Conservation (phyloP, 2,888 invertebrate genomes). For the Neuroscelio doddi region DNA sequence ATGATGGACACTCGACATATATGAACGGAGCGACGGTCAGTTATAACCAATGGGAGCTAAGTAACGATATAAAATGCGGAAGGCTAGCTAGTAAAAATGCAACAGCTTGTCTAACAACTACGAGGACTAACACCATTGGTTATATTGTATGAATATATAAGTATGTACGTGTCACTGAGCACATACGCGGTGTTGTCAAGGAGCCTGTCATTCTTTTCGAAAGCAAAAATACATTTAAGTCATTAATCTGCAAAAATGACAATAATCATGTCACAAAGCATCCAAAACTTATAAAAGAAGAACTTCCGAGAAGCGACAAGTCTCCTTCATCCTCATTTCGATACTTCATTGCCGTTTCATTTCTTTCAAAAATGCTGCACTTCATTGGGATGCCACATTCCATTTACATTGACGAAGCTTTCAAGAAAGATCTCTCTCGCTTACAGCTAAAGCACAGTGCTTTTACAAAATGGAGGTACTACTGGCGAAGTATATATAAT, state of each 20-base stretch:
- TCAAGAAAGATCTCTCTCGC: slow-evolving; percentile 56
- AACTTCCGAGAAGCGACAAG: slow-evolving; percentile 34
- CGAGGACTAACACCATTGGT: slow-evolving; percentile 69
- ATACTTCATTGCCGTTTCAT: slow-evolving; percentile 47
- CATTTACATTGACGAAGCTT: slow-evolving; percentile 72
- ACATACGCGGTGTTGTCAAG: slow-evolving; percentile 50
- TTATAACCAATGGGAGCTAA: slow-evolving; percentile 67
- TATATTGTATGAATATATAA: slow-evolving; percentile 54
- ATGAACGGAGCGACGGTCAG: slow-evolving; percentile 38
- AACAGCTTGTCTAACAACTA: slow-evolving; percentile 71
- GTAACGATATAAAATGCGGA: slow-evolving; percentile 67
- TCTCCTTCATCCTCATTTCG: slow-evolving; percentile 33
- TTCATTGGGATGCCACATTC: slow-evolving; percentile 71
- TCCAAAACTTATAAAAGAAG: no score
- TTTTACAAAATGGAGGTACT: slow-evolving; percentile 62
- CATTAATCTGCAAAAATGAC: no score
- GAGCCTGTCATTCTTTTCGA: slow-evolving; percentile 33
- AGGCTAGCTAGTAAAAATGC: slow-evolving; percentile 70
- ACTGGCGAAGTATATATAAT: slow-evolving; percentile 55
- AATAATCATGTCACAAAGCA: no score
- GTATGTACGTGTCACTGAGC: slow-evolving; percentile 57
- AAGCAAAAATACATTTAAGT: no score
- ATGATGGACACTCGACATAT: slow-evolving; percentile 10
- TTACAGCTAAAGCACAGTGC: slow-evolving; percentile 61
- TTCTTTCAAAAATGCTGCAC: slow-evolving; percentile 66